Base-by-base conservation (phyloP, 2,888 invertebrate species). In the Metallyticus violacea region DNA sequence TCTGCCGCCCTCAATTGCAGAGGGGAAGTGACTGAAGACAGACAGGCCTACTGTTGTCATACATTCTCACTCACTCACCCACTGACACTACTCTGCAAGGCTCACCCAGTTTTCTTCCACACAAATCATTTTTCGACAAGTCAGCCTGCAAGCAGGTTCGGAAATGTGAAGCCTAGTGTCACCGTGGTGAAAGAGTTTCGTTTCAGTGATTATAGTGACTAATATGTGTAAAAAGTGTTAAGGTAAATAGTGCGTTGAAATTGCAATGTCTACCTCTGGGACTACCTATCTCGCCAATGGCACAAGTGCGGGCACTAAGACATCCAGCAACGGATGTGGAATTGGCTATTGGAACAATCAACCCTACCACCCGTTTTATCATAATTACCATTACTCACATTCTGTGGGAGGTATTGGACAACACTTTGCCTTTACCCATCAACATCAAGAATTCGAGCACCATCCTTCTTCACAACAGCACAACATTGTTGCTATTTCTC, bases 121-220 rank as follows among this genome's bases (percentile, higher is more conserved):
- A 87, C 87, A 87, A 87, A 87, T 86, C 87, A 87, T 87, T 87
- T 79, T 40, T 80, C 86, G 83, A 77, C 83, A 62, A 40, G 26
- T 77, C 81, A 79, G 81, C 77, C 82, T 40, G 25, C 26, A 40
- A 62, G 79, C 22, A 79, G 26, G 85, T 85, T 62, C 85, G 26
- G 85, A 30, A 79, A 79, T 79, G 85, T 26, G 79, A 40, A 26
- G 22, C 79, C 2, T 62, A 40, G 6, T 9, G 7, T 40, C 40
- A 15, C 15, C 40, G 15, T 9, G 40, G 40, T 62, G 40, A 62
- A 62, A 22, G 9, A 40, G 1, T 40, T 15, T 2, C 2, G 40
- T 22, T 15, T 62, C 40, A 15, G 15, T 62, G 15, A 15, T 62
- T 62, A 62, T 4, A 15, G 40, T 40, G 40, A 40, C 40, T 15